A percentile compares a stretch with the other conserved stretches of the same genome.
Conservation (phyloP, 2,113 vertebrate genomes). For the Hippocampus barbouri region DNA sequence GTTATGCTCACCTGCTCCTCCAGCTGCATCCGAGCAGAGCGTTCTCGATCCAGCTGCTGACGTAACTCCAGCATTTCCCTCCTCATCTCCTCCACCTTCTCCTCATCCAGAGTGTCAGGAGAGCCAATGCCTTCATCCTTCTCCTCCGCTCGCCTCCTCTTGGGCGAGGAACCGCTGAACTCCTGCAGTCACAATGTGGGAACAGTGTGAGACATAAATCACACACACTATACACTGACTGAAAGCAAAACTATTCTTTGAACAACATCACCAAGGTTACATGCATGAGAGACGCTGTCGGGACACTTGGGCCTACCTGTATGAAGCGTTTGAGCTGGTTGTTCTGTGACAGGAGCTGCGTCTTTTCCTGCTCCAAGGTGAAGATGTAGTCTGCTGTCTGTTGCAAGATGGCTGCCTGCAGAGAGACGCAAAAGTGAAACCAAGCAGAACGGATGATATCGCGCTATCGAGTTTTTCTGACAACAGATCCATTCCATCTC, state of each 20-base stretch:
- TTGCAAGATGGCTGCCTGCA: constrained; percentile 93
- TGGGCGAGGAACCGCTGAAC: constrained; percentile 91
- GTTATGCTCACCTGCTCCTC: constrained; percentile 87
- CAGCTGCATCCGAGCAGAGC: constrained; percentile 92
- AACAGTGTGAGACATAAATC: neutral
- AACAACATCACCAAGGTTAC: neutral
- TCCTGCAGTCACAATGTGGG: constrained; percentile 69
- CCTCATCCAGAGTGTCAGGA: constrained; percentile 92
- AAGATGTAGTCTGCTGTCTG: constrained; percentile 98
- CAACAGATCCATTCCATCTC: too few relatives aligned
- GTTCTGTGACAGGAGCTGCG: constrained; percentile 92
- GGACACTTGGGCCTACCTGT: constrained; percentile 73
- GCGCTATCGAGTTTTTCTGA: neutral
- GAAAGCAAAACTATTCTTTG: neutral
- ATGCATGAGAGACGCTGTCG: neutral
- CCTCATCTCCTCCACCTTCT: constrained; percentile 91
- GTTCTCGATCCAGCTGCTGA: constrained; percentile 96
- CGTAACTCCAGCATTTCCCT: constrained; percentile 94
- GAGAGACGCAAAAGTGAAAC: neutral
- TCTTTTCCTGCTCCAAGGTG: constrained; percentile 96
- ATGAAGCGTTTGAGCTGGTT: constrained; percentile 97
- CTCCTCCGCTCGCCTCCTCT: constrained; percentile 93
- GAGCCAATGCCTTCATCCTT: constrained; percentile 98
- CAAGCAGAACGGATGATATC: neutral
- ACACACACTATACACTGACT: neutral